phyloP scores from a whole-genome alignment of 2,888 invertebrate species.

The Labia minor region DNA sequence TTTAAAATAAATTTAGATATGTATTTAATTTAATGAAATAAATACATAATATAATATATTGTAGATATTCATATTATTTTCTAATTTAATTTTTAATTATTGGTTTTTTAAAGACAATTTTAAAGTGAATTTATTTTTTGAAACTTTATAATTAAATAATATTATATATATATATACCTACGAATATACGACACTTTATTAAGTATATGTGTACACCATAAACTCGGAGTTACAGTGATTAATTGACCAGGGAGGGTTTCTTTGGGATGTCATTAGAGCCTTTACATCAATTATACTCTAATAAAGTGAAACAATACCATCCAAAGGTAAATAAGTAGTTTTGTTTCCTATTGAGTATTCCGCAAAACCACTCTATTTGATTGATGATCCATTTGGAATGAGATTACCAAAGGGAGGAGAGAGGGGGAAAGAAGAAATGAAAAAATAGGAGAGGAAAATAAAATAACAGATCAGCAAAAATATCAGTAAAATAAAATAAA shows the following conservation, averaged over 20 bases:
- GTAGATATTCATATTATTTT: no score
- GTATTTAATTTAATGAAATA: no score
- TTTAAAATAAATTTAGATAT: no score
- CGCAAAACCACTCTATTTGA: slow-evolving; percentile 7
- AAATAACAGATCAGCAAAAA: not conserved
- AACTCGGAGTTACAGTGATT: not conserved
- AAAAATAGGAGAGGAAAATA: not conserved
- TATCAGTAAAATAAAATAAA: not conserved
- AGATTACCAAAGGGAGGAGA: not conserved
- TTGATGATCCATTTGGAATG: not conserved
- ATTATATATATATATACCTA: no score
- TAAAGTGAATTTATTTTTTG: no score
- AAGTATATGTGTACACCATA: no score
- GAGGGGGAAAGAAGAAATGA: not conserved
- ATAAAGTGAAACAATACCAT: not conserved
- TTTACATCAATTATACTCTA: not conserved
- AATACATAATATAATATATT: no score
- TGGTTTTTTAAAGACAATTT: no score
- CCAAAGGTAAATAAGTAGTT: slow-evolving; percentile 2
- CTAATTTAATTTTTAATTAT: no score
- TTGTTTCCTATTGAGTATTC: not conserved
- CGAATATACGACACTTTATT: no score
- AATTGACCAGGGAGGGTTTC: not conserved
- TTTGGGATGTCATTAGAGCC: not conserved
- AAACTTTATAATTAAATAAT: no score